Base-by-base conservation (phyloP, 1,140 invertebrate species). In the Globodera ellingtonae region DNA sequence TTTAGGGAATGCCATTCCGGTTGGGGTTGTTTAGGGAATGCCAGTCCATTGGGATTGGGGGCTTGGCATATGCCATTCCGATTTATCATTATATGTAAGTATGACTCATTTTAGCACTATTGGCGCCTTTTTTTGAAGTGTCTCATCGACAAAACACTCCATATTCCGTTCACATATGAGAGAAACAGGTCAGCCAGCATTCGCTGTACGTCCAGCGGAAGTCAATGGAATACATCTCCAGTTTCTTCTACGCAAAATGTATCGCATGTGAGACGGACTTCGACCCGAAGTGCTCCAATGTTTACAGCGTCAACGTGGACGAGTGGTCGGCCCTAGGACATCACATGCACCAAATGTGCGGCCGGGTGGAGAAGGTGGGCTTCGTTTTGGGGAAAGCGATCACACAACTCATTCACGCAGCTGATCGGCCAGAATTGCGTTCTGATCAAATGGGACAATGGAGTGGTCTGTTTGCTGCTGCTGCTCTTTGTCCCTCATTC, bases 161-260 rank as follows among this genome's bases (percentile, higher is more conserved):
- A 9, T 21, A 79, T 79, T 46, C 78, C 78, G 35, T 79, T 79
- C 69, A 79, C 78, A 24, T 79, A 21, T 65, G 78, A 79, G 50
- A 80, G 59, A 21, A 75, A 75, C 71, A 75, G 72, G 50, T 73
- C 35, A 35, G 5, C 10, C 59, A 6, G 59, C 35, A 10, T 7
- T 15, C 18, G 35, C 35, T 67, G 9, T 10, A 21, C 13, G n/a
- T 65, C 21, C 21, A 65, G n/a, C 7, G 50, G 7, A 50, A 35
- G 24, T 74, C 18, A 75, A 62, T 75, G 44, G 24, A 24, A 35
- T 62, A 69, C 47, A 24, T 15, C 46, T 50, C 8, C 35, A 77
- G 75, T 69, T 77, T 77, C 50, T 80, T 80, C 59, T 80, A 46
- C 48, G 72, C 79, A 52, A 80, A 80, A 69, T 80, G 79, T 46